Base-by-base conservation (phyloP, 2,797 vertebrate genomes). In the Macropus fuliginosus region DNA sequence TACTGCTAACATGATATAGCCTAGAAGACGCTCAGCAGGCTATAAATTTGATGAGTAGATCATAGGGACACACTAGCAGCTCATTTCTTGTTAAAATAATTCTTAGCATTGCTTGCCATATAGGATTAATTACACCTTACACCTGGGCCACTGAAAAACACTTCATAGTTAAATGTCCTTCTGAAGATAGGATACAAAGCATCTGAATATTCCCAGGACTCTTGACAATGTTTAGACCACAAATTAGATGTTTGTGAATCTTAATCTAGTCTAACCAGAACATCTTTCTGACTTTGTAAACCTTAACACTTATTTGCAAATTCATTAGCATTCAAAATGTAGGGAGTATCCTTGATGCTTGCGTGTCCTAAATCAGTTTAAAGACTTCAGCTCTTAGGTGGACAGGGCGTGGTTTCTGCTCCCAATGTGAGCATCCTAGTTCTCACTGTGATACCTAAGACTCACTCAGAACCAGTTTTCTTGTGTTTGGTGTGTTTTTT, bases 51-150 rank as follows among this genome's bases (percentile, higher is more conserved):
- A 81, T 81, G 40, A 81, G 74, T 46, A 81, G 74, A 81, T 81
- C 40, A 46, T 81, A 81, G 74, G 74, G 74, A 81, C 74, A 81
- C 74, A 46, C 74, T 46, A 81, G 74, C 46, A 40, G 74, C 74
- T 81, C 74, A 81, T 81, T 81, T 81, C 74, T n/a, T 81, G 74
- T 81, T 81, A 81, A 81, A 81, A 81, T 81, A 81, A 46, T 81
- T 81, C 74, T 81, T 81, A 81, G 74, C 74, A 81, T 81, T 81
- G n/a, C 74, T 81, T 46, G 40, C 74, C 74, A 81, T 81, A 12
- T 81, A 81, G n/a, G 74, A 81, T 81, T 81, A 81, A 81, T 81
- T 81, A 81, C 74, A 81, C 74, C 74, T 81, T 46, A 46, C 74
- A 81, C 74, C 74, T 81, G 74, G 74, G 74, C 74, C 40, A 81